Conservation (phyloP, 2,797 vertebrate species). For the Scolopax rusticola region DNA sequence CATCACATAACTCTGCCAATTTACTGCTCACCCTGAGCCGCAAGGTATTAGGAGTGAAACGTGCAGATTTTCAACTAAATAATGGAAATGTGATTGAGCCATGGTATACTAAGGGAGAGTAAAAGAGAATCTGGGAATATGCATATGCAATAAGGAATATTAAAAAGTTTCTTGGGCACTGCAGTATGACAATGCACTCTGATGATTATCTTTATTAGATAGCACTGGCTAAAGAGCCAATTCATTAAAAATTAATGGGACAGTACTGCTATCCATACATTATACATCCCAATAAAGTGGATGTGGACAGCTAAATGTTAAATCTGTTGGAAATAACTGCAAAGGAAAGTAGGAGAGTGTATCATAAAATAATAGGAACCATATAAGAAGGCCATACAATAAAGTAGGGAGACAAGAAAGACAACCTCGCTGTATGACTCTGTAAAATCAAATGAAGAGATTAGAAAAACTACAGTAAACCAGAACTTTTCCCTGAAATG, state of each 20-base stretch:
- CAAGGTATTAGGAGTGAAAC: conserved; percentile 34
- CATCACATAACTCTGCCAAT: conserved; percentile 22
- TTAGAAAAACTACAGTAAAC: conserved; percentile 69
- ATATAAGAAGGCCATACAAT: conserved; percentile 40
- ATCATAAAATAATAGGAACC: conserved; percentile 66
- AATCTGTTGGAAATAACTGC: conserved; percentile 76
- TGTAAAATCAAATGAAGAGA: conserved; percentile 68
- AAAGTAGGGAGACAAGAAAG: conserved; percentile 44
- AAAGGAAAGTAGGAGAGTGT: conserved; percentile 65
- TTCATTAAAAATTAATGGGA: conserved; percentile 80
- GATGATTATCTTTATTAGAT: conserved; percentile 78
- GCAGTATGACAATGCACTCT: conserved; percentile 75
- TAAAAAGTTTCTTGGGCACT: conserved; percentile 71
- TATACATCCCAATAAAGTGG: conserved; percentile 76
- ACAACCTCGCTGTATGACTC: conserved; percentile 28
- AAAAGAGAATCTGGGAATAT: conserved; percentile 33
- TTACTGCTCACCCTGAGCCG: conserved; percentile 20
- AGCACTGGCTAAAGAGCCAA: conserved; percentile 73
- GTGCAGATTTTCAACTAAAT: conserved; percentile 62
- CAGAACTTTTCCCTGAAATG: conserved; percentile 55
- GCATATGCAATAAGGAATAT: conserved; percentile 62
- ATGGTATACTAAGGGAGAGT: not conserved
- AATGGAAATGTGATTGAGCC: conserved; percentile 66
- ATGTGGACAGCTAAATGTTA: conserved; percentile 75
- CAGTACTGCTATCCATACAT: conserved; percentile 73